Base-by-base conservation (phyloP, 2,797 vertebrate genomes). In the Mormyrus proboscirostris region DNA sequence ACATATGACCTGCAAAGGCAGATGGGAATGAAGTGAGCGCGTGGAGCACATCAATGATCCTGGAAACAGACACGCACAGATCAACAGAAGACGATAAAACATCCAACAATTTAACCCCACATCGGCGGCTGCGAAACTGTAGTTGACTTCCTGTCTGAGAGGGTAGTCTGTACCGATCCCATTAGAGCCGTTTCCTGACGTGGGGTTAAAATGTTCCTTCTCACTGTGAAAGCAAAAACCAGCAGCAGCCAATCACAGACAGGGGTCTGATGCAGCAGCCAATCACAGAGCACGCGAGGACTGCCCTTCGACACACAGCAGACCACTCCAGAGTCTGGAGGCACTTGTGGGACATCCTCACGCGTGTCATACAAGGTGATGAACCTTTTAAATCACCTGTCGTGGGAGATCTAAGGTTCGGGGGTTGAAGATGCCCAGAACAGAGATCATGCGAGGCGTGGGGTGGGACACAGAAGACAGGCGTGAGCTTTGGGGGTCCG, bases 1-100 rank as follows among this genome's bases (percentile, higher is more conserved):
- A 95, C 29, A 6, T 96, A 97, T 0, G 94, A 96, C 92, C 98
- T 99, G 94, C 0, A 92, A 94, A 88, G 87, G 91, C 25, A 89
- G 76, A 53, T 10, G 89, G 86, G 90, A 19, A 88, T 19, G 51
- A 93, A 85, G 94, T 90, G 9, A 91, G 50, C 88, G 86, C 38
- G 10, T 14, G 6, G 2, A 53, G 49, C 12, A 79, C 82, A 6
- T 57, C 44, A 19, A 4, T 7, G 57, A 10, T 59, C 41, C 57
- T 44, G 14, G 14, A 89, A 84, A 41, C n/a, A 65, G 41, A 91
- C 76, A 89, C 19, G n/a, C 22, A 69, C 19, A 55, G 53, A 62
- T 25, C n/a, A 49, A 51, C 62, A 19, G 83, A 49, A 41, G 22
- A 38, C 10, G 6, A 38, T 7, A 29, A 22, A 0, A 14, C 49